Base-by-base conservation (phyloP, 2,888 invertebrate genomes). In the Eucriotettix oculatus region DNA sequence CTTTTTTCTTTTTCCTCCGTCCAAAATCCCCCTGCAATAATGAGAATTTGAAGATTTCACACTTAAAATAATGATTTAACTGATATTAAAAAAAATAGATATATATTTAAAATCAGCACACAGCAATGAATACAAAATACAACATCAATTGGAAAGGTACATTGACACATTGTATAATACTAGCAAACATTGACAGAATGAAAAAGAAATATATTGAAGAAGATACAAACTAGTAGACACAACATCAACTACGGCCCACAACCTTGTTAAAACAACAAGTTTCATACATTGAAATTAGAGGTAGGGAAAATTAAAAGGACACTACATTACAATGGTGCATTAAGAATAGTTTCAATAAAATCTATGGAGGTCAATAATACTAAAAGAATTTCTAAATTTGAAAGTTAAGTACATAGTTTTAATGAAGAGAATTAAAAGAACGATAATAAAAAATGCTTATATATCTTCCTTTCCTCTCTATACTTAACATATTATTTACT, bases 1-100 rank as follows among this genome's bases (percentile, higher is more conserved):
- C 90, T 90, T 91, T 91, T 89, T 90, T 90, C 87, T 90, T 90
- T 90, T 90, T 91, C 90, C 89, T 88, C 86, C 90, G 89, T 87
- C 90, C 90, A 88, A 87, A 88, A 86, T 84, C 85, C 82, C 82
- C 85, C 86, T 86, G 86, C 79, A 86, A 86, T 83, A 71, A 72
- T 60, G 71, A 74, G 72, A 74, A 74, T 69, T 71, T 69, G 73
- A 72, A 73, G 70, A 73, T 71, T 72, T 74, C 73, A 74, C 73
- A 74, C 71, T 73, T 68, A 73, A 63, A 43, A 62, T 58, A 60
- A 54, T 55, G 10, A 44, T 44, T 58, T 66, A 71, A 68, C 65
- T 69, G 65, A 70, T 65, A 69, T 65, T 64, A 59, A 63, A 64
- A 64, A 64, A 69, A 66, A 69, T n/a, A n/a, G n/a, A 48, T 64